phyloP scores from a whole-genome alignment of 2,113 vertebrate species.

The Bambusicola thoracicus region DNA sequence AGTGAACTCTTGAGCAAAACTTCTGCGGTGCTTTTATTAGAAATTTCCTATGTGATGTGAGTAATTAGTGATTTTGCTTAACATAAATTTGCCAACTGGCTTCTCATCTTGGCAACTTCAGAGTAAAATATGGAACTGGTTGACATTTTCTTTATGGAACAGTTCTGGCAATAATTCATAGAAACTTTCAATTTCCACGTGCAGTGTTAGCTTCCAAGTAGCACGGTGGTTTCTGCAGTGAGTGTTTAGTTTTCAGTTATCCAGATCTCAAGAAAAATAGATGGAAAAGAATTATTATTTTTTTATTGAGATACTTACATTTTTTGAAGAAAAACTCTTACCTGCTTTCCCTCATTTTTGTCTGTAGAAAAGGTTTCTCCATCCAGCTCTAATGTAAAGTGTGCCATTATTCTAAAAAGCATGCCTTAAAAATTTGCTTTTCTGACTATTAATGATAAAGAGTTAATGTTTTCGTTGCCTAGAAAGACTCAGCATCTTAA shows the following conservation, averaged over 20 bases:
- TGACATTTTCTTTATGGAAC: slow-evolving; percentile 34
- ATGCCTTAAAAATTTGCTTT: not conserved
- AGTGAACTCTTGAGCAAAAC: slow-evolving; percentile 18
- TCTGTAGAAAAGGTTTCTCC: not conserved
- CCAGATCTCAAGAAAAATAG: not conserved
- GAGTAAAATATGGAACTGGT: slow-evolving; percentile 34
- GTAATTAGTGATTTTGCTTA: slow-evolving; percentile 70
- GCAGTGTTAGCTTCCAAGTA: slow-evolving; percentile 1
- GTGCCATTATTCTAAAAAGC: not conserved
- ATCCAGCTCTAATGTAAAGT: not conserved
- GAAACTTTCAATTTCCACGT: not conserved
- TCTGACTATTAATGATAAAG: not conserved
- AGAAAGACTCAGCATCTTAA: not conserved
- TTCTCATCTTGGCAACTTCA: slow-evolving; percentile 58
- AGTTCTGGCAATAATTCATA: slow-evolving; percentile 43
- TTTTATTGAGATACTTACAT: not conserved
- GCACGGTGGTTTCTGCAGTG: slow-evolving; percentile 1
- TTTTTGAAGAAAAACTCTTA: slow-evolving; percentile 20
- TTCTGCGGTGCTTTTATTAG: slow-evolving; percentile 41
- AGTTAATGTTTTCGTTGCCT: not conserved
- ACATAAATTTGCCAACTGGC: slow-evolving; percentile 51
- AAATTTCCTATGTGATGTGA: slow-evolving; percentile 45
- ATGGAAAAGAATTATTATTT: not conserved
- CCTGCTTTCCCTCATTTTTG: not conserved
- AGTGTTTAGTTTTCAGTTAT: slow-evolving; percentile 15